Conservation (phyloP, 2,888 invertebrate genomes). For the Luperina nickerlii region DNA sequence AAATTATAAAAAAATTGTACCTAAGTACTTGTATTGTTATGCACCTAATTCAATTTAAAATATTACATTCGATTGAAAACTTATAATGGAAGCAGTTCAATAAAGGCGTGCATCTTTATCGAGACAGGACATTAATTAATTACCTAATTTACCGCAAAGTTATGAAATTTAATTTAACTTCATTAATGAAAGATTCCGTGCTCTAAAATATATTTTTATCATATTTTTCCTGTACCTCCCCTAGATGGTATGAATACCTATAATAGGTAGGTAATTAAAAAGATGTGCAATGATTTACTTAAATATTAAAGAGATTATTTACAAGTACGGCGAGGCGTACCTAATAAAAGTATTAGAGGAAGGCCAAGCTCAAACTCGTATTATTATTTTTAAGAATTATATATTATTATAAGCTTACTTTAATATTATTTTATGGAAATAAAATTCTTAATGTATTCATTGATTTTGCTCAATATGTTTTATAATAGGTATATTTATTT, state of each 20-base stretch:
- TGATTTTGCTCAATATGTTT: not conserved
- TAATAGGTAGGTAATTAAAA: no score
- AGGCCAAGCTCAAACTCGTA: not conserved
- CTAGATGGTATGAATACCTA: not conserved
- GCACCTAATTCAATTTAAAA: no score
- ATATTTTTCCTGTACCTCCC: not conserved
- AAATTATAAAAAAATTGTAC: not conserved
- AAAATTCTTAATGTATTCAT: not conserved
- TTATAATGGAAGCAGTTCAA: not conserved
- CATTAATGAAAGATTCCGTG: not conserved
- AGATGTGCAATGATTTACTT: not conserved
- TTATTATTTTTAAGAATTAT: not conserved
- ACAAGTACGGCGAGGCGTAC: constrained; percentile 16
- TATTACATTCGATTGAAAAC: not conserved
- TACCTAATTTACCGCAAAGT: not conserved
- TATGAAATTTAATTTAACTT: not conserved
- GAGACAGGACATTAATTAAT: not conserved
- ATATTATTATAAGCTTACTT: no score
- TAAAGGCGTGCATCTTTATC: not conserved
- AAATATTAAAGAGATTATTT: constrained; percentile 19
- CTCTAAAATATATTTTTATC: not conserved
- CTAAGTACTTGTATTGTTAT: no score
- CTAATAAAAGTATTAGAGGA: constrained; percentile 13
- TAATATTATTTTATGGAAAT: not conserved
- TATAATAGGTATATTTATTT: not conserved